Evolutionary conservation across 35 echinoderm and acorn worm genomes (phyloP).

Genomic region (Patiria miniata): DNA sequence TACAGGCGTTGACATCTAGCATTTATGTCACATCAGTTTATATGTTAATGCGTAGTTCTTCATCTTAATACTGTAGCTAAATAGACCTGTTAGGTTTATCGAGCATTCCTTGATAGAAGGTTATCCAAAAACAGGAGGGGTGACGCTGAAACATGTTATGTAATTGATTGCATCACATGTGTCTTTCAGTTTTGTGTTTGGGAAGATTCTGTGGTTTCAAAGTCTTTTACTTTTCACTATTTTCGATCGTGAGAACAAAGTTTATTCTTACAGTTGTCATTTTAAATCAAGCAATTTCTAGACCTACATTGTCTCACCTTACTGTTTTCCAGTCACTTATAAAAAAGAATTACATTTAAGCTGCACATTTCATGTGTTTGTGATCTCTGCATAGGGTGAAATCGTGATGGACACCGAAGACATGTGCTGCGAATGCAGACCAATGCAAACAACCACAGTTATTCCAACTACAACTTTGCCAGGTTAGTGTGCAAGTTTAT

Average conservation of each 20-base stretch:
- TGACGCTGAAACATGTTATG: too few species aligned
- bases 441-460: slow-evolving; percentile 27
- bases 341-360: background rate
- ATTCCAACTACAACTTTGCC: slow-evolving; percentile 17
- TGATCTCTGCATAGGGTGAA: slow-evolving; percentile 35
- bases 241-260: too few species aligned
- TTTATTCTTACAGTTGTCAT: too few species aligned
- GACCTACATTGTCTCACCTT: background rate
- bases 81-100: too few species aligned
- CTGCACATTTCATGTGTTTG: background rate
- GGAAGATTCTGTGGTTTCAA: too few species aligned
- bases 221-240: too few species aligned
- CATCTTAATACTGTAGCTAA: background rate
- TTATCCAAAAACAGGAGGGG: too few species aligned
- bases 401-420: slow-evolving; percentile 12
- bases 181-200: too few species aligned
- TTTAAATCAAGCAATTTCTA: too few species aligned
- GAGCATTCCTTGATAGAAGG: background rate
- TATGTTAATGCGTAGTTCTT: background rate
- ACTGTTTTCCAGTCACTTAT: background rate
- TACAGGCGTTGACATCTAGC: too few species aligned
- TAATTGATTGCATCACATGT: too few species aligned
- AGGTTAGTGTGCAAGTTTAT: background rate
- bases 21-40: background rate
- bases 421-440: slow-evolving; percentile 42